These are phyloP conservation scores for Corbicula japonica DNA, from an alignment of 2,888 invertebrate genomes.

Conservation along the genomic window DNA sequence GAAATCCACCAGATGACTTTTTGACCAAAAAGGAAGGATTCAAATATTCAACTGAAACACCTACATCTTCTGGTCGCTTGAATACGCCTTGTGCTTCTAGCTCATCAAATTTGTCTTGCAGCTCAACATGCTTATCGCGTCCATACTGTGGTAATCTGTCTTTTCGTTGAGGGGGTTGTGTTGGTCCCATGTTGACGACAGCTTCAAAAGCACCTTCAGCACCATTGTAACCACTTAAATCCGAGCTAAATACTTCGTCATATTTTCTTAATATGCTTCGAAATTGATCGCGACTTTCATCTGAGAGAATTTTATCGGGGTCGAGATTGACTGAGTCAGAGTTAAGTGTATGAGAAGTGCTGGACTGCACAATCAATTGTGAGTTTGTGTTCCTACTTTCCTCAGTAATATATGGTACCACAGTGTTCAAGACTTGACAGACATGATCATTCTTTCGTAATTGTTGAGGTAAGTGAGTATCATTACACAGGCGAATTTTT, in stretches of 20 bases:
- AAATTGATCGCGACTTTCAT: slow-evolving; percentile 21
- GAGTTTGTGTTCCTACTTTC: neutral
- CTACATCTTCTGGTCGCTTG: slow-evolving; percentile 55
- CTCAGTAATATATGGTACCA: neutral
- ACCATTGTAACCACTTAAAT: slow-evolving; percentile 61
- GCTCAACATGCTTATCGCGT: slow-evolving; percentile 42
- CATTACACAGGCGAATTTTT: slow-evolving; percentile 45
- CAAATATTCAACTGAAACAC: slow-evolving; percentile 50
- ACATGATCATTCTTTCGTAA: slow-evolving; percentile 47
- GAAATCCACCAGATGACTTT: slow-evolving; percentile 39
- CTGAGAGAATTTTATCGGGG: slow-evolving; percentile 50
- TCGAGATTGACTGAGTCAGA: slow-evolving; percentile 39
- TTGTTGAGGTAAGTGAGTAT: slow-evolving; percentile 22
- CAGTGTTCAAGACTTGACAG: no score
- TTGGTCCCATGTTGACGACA: slow-evolving; percentile 69
- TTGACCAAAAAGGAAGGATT: slow-evolving; percentile 36
- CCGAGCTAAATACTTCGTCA: slow-evolving; percentile 58
- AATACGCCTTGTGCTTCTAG: slow-evolving; percentile 63
- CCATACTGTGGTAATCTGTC: slow-evolving; percentile 64
- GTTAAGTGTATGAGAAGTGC: no score
- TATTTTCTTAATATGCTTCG: slow-evolving; percentile 18
- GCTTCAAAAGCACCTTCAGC: slow-evolving; percentile 61
- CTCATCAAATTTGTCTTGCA: slow-evolving; percentile 61
- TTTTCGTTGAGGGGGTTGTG: slow-evolving; percentile 61
- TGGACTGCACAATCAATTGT: neutral